Base-by-base conservation (phyloP, 1,140 invertebrate genomes). In the Solenopsis invicta region DNA sequence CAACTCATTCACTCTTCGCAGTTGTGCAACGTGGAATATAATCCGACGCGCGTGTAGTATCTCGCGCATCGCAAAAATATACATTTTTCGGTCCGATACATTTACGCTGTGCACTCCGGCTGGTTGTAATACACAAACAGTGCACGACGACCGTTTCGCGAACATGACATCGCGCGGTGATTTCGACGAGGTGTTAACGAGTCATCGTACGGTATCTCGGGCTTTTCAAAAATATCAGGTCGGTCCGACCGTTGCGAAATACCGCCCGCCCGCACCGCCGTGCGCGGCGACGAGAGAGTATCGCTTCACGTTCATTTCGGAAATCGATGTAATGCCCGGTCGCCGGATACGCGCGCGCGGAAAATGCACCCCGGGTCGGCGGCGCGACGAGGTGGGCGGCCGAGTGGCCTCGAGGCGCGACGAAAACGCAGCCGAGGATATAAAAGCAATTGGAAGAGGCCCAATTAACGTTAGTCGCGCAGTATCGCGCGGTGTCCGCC, bases 381-480 rank as follows among this genome's bases (percentile, higher is more conserved):
- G n/a, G n/a, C n/a, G n/a, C n/a, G n/a, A n/a, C n/a, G n/a, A n/a
- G n/a, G n/a, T 5, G 24, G 16, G 50, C 16, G 48, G 48, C 24
- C 48, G 77, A 34, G 66, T 54, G 34, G 37, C 48, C 66, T 56
- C 34, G 64, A 71, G 52, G 52, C 37, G 78, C 78, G 66, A n/a
- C 50, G 64, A 56, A 54, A 54, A 71, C 34, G 64, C 66, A 59
- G n/a, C 52, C 50, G 78, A 81, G 78, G 66, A 81, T 81, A 71
- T 81, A 81, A 81, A 81, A 81, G 78, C 78, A 81, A 81, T 81
- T 81, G 67, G 64, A 71, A 66, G 52, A 41, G 64, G 24, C 37
- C 66, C 78, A 81, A 81, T 81, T 81, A 81, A 81, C 52, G 66
- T 71, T 24, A 66, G n/a, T 50, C 41, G 59, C 29, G 41, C 21